Evolutionary conservation across 1,140 invertebrate species (phyloP), one percentile per base, ranked within the genome.

Genomic region (Armadillidium nasatum): DNA sequence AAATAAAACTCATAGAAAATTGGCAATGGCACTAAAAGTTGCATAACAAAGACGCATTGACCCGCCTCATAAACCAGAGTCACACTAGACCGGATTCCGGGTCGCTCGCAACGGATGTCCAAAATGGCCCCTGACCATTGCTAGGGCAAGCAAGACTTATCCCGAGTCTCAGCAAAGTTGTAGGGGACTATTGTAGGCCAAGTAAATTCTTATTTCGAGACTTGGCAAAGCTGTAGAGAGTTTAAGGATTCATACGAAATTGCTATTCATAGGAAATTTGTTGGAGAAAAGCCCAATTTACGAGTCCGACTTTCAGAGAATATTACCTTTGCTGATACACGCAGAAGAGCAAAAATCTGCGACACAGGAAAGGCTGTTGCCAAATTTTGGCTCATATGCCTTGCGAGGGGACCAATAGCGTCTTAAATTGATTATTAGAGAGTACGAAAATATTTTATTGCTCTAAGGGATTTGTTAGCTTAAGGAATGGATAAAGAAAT

Each of bases 241-340:
- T 19, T 60, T 60, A 19, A 19, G 50, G 50, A 60, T 60, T 50
- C 68, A 68, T 60, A 43, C 60, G 22, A 43, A 66, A 67, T 13
- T 33, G 33, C 33, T 33, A 33, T 33, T 33, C 33, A 33, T 33
- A 33, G 33, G 33, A 33, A 33, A 33, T 33, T 33, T 50, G 33
- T 54, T 33, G 73, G 74, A 73, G 54, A 69, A 71, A 68, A 73
- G 33, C 73, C 68, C 74, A 74, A 78, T 78, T 78, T 78, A 78
- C 74, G 74, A 75, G 70, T 43, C 46, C 23, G 70, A 74, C 75
- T 78, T 78, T 73, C 70, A 74, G 50, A 54, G 73, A 73, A 78
- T 78, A 78, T 78, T 78, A 78, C 77, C 77, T 78, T 78, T 78
- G 77, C 77, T 78, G 77, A 78, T 78, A 78, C 77, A 78, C 77